These are phyloP conservation scores for Ophioderma brevispina DNA, from an alignment of 35 echinoderm and acorn worm genomes.

Conservation along the genomic window DNA sequence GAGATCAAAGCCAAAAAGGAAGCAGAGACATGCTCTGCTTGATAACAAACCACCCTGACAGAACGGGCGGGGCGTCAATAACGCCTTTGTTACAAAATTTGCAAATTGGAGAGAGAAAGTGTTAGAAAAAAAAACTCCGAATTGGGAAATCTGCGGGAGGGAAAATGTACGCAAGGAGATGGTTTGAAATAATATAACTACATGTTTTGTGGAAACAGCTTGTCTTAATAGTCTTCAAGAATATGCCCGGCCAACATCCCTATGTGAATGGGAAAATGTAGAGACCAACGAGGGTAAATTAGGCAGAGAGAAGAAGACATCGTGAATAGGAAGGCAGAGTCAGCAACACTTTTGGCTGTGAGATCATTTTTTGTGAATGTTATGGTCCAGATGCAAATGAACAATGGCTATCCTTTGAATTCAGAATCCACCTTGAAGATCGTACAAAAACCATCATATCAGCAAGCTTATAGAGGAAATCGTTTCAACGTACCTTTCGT, in stretches of 20 bases:
- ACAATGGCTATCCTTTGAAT: conserved; percentile 42
- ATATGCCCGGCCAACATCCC: conserved; percentile 45
- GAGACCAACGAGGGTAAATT: conserved; percentile 40
- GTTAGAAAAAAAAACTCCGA: too few relatives aligned
- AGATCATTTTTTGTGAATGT: conserved; percentile 19
- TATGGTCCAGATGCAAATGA: conserved; percentile 34
- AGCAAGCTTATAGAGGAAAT: conserved; percentile 28
- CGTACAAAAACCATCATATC: too few relatives aligned
- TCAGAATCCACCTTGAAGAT: conserved; percentile 12
- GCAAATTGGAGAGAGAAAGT: too few relatives aligned
- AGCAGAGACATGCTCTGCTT: too few relatives aligned
- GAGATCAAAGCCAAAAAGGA: too few relatives aligned
- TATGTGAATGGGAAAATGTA: conserved; percentile 71
- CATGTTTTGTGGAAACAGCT: conserved; percentile 57
- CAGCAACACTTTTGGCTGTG: conserved; percentile 39
- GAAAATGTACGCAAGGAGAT: too few relatives aligned
- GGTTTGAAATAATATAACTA: too few relatives aligned
- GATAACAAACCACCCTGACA: too few relatives aligned
- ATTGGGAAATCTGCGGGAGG: too few relatives aligned
- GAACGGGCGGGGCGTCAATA: too few relatives aligned
- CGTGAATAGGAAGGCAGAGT: conserved; percentile 10
- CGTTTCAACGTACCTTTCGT: conserved; percentile 37
- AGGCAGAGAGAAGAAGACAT: conserved; percentile 40
- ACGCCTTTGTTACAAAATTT: too few relatives aligned
- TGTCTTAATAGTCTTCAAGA: conserved; percentile 43